Evolutionary conservation across 2,888 invertebrate genomes (phyloP).

Genomic region (Platycheirus albimanus): DNA sequence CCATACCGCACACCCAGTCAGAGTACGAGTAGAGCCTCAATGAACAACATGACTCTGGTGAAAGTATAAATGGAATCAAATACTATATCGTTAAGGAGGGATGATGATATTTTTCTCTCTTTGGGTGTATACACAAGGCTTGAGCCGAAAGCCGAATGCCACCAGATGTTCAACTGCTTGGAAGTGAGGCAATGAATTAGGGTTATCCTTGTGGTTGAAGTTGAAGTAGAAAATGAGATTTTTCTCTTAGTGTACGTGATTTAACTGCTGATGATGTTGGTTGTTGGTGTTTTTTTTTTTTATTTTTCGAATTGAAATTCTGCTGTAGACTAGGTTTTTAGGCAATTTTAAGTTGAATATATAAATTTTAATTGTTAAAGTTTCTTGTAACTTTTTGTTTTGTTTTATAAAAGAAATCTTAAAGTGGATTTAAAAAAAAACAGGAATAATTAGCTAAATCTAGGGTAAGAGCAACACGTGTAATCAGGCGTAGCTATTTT

Average conservation of each 20-base stretch:
- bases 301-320: constrained; percentile 41
- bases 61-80: constrained; percentile 57
- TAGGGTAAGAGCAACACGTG: too few species aligned
- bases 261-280: constrained; percentile 42
- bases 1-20: not conserved
- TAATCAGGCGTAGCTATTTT: too few species aligned
- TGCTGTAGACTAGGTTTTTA: constrained; percentile 25
- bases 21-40: too few species aligned
- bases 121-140: not conserved
- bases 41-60: not conserved
- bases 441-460: too few species aligned
- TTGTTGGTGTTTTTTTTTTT: not conserved
- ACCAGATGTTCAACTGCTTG: constrained; percentile 52
- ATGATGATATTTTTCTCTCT: constrained; percentile 28
- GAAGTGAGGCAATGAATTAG: constrained; percentile 46
- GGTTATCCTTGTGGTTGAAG: constrained; percentile 53
- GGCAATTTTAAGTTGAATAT: constrained; percentile 50
- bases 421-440: too few species aligned
- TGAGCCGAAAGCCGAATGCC: not conserved
- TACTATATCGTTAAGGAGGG: constrained; percentile 55
- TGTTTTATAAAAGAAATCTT: not conserved
- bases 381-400: not conserved
- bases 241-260: constrained; percentile 47
- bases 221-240: constrained; percentile 29
- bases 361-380: constrained; percentile 42